These are phyloP conservation scores for Agriopis marginaria DNA, from an alignment of 2,888 invertebrate genomes.

Conservation along the genomic window DNA sequence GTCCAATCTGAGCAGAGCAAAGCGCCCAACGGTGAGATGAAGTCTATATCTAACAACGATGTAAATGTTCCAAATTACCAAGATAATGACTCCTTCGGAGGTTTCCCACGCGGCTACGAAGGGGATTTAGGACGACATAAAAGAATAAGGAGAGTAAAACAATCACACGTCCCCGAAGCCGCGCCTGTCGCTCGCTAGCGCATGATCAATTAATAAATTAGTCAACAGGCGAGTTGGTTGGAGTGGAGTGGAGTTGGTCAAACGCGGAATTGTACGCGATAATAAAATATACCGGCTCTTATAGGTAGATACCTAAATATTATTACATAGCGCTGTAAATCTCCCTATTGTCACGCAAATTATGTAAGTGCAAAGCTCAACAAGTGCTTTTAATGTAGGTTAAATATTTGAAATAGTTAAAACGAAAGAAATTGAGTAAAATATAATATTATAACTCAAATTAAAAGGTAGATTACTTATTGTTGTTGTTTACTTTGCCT, in stretches of 20 bases:
- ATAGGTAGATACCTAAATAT: too few species aligned
- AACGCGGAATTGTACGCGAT: too few species aligned
- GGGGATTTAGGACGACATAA: slow-evolving; percentile 72
- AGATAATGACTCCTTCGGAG: slow-evolving; percentile 71
- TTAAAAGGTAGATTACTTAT: too few species aligned
- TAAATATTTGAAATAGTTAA: not conserved
- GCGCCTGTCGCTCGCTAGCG: too few species aligned
- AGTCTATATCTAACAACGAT: slow-evolving; percentile 52
- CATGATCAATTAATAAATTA: slow-evolving; percentile 9
- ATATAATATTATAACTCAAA: too few species aligned
- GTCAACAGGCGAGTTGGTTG: too few species aligned
- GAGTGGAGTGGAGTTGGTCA: too few species aligned
- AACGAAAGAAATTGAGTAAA: not conserved
- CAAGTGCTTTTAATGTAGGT: not conserved
- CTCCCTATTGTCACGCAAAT: too few species aligned
- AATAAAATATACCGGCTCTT: not conserved
- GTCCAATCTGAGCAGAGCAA: slow-evolving; percentile 45
- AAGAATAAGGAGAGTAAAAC: slow-evolving; percentile 73
- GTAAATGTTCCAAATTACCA: slow-evolving; percentile 63
- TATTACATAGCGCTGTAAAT: too few species aligned
- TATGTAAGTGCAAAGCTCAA: not conserved
- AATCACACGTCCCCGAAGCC: slow-evolving; percentile 49
- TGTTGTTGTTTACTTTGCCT: too few species aligned
- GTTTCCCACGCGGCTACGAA: slow-evolving; percentile 65
- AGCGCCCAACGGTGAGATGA: slow-evolving; percentile 53